phyloP scores from a whole-genome alignment of 2,888 invertebrate species.

The Calameuta filiformis region DNA sequence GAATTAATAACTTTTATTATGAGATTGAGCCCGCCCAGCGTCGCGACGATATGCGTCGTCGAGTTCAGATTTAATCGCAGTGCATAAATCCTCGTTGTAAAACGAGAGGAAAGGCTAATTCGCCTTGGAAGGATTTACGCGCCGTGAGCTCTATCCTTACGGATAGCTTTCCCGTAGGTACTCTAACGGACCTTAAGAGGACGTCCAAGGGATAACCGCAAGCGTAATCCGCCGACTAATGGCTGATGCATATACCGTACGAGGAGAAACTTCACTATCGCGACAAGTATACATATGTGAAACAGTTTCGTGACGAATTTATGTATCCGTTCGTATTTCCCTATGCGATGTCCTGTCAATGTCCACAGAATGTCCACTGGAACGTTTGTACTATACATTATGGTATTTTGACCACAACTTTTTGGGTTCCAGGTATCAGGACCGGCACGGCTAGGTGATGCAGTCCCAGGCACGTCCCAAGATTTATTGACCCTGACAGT shows the following conservation, averaged over 20 bases:
- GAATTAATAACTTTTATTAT: not conserved
- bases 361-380: not conserved
- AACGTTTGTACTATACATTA: not conserved
- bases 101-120: constrained; percentile 3
- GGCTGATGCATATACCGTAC: not conserved
- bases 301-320: not conserved
- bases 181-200: not conserved
- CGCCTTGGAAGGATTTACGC: not conserved
- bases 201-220: not conserved
- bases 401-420: not conserved
- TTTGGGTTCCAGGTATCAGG: not conserved
- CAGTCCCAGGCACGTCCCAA: not conserved
- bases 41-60: not conserved
- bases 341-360: not conserved
- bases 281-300: not conserved
- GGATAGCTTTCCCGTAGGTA: not conserved
- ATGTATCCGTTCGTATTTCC: not conserved
- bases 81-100: constrained; percentile 28
- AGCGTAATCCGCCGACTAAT: not conserved
- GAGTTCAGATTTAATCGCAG: constrained; percentile 31
- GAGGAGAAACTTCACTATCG: not conserved
- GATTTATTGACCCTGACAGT: constrained; percentile 1
- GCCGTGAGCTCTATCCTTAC: not conserved
- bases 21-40: not conserved
- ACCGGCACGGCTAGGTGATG: not conserved